Percentiles rank a stretch among this genome's conserved stretches.
phyloP scores from a whole-genome alignment of 2,888 invertebrate species.

The Acronicta aceris region DNA sequence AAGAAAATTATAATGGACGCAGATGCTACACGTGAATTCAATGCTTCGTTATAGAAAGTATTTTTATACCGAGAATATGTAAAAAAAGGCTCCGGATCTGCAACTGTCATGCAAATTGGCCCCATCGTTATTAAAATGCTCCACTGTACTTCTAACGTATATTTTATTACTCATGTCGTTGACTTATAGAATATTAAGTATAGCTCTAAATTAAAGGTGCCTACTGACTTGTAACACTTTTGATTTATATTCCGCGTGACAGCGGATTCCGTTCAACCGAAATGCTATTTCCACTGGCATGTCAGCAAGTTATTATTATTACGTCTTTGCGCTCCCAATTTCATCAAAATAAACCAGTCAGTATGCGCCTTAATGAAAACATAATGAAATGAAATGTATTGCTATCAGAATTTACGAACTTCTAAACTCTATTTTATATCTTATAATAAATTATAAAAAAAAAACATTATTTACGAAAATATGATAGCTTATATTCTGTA shows the following conservation, averaged over 20 bases:
- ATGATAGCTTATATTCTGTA: slow-evolving; percentile 62
- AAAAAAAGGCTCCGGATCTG: neutral
- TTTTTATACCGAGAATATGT: neutral
- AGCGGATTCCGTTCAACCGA: slow-evolving; percentile 20
- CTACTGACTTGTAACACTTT: slow-evolving; percentile 47
- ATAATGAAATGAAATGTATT: slow-evolving; percentile 39
- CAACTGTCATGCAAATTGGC: neutral
- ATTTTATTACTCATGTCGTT: slow-evolving; percentile 48
- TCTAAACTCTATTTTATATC: slow-evolving; percentile 56
- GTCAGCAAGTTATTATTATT: slow-evolving; percentile 26
- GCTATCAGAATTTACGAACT: slow-evolving; percentile 56
- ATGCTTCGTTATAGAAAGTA: neutral
- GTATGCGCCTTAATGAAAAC: slow-evolving; percentile 45
- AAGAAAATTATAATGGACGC: neutral
- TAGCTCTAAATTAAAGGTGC: slow-evolving; percentile 35
- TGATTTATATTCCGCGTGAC: slow-evolving; percentile 27
- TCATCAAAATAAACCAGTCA: slow-evolving; percentile 33
- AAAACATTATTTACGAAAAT: slow-evolving; percentile 62
- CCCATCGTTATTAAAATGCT: neutral
- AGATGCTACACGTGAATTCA: neutral
- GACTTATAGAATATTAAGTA: slow-evolving; percentile 28
- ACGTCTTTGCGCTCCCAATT: slow-evolving; percentile 16
- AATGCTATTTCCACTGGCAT: slow-evolving; percentile 39
- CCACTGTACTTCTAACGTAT: slow-evolving; percentile 15
- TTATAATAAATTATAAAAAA: slow-evolving; percentile 32